Percentiles rank a stretch among this genome's conserved stretches.
Evolutionary conservation across 2,113 vertebrate species (phyloP).

Genomic region (Heptranchias perlo): DNA sequence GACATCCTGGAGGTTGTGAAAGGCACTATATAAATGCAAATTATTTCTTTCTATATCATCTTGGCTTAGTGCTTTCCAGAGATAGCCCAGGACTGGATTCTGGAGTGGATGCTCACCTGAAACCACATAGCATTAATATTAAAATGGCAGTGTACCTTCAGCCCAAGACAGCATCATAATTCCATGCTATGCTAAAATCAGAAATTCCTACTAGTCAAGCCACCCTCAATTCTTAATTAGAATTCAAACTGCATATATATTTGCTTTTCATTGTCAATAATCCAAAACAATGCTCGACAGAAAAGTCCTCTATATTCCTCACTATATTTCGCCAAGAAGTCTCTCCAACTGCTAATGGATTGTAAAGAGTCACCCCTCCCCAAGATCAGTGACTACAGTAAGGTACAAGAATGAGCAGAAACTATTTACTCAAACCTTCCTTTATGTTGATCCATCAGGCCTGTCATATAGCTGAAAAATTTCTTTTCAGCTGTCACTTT

Average conservation of each 20-base stretch:
- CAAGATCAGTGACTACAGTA: neutral
- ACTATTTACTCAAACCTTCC: slow-evolving; percentile 12
- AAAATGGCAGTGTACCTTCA: neutral
- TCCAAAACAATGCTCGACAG: neutral
- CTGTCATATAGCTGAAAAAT: slow-evolving; percentile 15
- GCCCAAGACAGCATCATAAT: neutral
- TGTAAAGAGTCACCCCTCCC: neutral
- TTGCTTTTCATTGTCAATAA: neutral
- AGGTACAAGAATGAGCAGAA: neutral
- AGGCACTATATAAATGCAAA: no score
- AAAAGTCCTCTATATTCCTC: neutral
- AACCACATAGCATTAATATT: neutral
- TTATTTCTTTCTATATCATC: neutral
- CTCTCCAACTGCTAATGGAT: neutral
- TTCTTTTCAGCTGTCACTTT: slow-evolving; percentile 47
- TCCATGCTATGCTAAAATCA: neutral
- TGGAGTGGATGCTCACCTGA: neutral
- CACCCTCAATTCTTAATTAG: no score
- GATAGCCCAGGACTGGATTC: neutral
- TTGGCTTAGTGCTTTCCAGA: neutral
- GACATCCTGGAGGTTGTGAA: no score
- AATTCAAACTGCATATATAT: neutral
- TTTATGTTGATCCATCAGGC: neutral
- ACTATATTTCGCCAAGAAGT: neutral
- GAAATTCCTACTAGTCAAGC: neutral